Percentiles rank a stretch among this genome's conserved stretches.
These are phyloP conservation scores for Eupithecia tripunctaria DNA, from an alignment of 2,888 invertebrate genomes.

Conservation along the genomic window DNA sequence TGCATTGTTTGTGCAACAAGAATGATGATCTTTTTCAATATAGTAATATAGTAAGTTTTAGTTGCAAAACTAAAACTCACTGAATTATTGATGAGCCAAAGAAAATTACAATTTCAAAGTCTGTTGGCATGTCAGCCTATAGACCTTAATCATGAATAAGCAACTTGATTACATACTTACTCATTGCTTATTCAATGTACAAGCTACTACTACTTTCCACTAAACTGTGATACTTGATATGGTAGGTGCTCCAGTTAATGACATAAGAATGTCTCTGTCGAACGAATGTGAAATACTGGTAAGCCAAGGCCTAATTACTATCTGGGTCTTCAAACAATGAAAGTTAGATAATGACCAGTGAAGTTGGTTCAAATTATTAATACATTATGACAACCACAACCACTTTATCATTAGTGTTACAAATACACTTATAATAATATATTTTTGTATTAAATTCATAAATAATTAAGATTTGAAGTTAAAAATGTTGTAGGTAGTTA, in stretches of 20 bases:
- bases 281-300: slow-evolving; percentile 36
- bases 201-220: slow-evolving; percentile 32
- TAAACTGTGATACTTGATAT: slow-evolving; percentile 34
- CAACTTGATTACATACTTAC: slow-evolving; percentile 4
- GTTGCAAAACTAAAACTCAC: background rate
- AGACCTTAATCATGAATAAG: background rate
- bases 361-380: background rate
- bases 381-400: background rate
- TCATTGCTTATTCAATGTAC: slow-evolving; percentile 20
- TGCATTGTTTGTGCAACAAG: background rate
- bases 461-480: background rate
- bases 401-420: background rate
- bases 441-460: background rate
- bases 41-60: too few species aligned
- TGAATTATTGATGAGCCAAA: background rate
- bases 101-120: background rate
- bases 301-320: slow-evolving; percentile 52
- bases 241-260: slow-evolving; percentile 45
- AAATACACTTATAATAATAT: background rate
- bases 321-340: slow-evolving; percentile 58
- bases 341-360: slow-evolving; percentile 43
- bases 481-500: background rate
- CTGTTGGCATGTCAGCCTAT: background rate
- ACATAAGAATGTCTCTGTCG: slow-evolving; percentile 43
- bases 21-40: too few species aligned